phyloP scores from a whole-genome alignment of 2,888 invertebrate genomes.

The Metopia argyrocephala region DNA sequence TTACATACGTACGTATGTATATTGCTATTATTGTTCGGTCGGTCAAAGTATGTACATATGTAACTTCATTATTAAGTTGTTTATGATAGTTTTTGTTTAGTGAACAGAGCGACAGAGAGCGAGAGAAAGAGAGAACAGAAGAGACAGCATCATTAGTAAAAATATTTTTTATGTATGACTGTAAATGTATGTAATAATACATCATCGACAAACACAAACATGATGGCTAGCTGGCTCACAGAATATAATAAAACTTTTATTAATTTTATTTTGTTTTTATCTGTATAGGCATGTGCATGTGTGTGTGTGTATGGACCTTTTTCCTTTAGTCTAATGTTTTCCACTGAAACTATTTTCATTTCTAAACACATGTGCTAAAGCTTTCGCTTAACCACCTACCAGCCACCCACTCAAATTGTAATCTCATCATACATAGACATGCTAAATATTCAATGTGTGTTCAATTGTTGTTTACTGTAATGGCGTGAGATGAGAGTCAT shows the following conservation, averaged over 20 bases:
- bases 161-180: background rate
- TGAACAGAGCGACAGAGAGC: background rate
- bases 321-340: slow-evolving; percentile 61
- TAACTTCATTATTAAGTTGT: slow-evolving; percentile 37
- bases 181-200: slow-evolving; percentile 70
- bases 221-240: slow-evolving; percentile 72
- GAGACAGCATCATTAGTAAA: background rate
- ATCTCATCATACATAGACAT: slow-evolving; percentile 75
- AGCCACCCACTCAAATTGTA: slow-evolving; percentile 58
- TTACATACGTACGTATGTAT: background rate
- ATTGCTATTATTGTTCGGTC: too few relatives aligned
- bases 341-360: background rate
- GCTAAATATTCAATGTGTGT: slow-evolving; percentile 53
- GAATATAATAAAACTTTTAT: slow-evolving; percentile 68
- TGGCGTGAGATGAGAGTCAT: slow-evolving; percentile 12
- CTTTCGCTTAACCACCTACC: background rate
- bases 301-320: slow-evolving; percentile 67
- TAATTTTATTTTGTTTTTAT: slow-evolving; percentile 67
- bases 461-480: slow-evolving; percentile 27
- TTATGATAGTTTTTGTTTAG: slow-evolving; percentile 45
- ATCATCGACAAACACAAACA: slow-evolving; percentile 77
- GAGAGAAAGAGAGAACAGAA: background rate
- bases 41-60: too few relatives aligned
- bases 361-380: background rate
- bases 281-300: slow-evolving; percentile 62